Evolutionary conservation across 1,140 invertebrate species (phyloP).

Genomic region (Ganaspis sp.): DNA sequence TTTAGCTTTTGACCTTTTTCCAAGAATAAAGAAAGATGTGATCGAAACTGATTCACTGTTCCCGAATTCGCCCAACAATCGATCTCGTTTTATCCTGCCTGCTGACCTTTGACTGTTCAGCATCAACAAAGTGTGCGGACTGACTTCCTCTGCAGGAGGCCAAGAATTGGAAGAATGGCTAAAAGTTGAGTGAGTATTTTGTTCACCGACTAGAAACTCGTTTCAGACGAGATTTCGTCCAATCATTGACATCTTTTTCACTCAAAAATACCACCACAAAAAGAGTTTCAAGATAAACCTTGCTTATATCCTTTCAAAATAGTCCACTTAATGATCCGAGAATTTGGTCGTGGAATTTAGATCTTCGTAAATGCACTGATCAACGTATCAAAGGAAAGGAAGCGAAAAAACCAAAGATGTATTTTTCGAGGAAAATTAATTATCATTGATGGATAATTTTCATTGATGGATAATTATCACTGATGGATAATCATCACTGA

Average conservation of each 20-base stretch:
- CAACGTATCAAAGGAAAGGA: no score
- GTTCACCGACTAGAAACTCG: background rate
- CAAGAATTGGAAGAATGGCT: constrained; percentile 9
- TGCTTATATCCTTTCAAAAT: no score
- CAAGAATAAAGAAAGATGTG: constrained; percentile 25
- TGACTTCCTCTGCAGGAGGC: background rate
- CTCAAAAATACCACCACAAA: no score
- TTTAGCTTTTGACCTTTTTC: constrained; percentile 42
- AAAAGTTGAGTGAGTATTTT: background rate
- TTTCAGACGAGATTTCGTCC: background rate
- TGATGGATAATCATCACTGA: no score
- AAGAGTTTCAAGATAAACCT: no score
- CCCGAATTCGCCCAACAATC: constrained; percentile 17
- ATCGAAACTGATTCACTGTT: constrained; percentile 26
- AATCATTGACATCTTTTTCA: background rate
- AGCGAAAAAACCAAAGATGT: no score
- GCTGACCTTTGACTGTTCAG: constrained; percentile 21
- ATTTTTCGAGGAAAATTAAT: no score
- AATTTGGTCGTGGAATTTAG: no score
- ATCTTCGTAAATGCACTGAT: no score
- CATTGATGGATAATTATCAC: no score
- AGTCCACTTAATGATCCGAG: no score
- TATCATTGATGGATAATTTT: no score
- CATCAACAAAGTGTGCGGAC: background rate
- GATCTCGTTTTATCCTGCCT: constrained; percentile 18